These are phyloP conservation scores for Octonoba sinensis DNA, from an alignment of 2,888 invertebrate species.

Conservation along the genomic window DNA sequence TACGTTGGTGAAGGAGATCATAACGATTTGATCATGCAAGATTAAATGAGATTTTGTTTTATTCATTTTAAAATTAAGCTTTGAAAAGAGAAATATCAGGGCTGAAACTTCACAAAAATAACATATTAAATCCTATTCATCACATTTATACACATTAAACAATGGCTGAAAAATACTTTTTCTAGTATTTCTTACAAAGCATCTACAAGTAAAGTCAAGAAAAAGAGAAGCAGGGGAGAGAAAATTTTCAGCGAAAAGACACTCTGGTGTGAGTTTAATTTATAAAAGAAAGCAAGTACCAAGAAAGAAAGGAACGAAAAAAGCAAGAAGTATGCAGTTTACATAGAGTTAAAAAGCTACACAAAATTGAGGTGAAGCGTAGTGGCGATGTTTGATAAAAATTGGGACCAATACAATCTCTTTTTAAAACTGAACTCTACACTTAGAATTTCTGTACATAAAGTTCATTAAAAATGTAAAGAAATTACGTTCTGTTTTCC, in stretches of 20 bases:
- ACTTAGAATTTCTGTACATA: too few species aligned
- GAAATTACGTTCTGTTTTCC: too few species aligned
- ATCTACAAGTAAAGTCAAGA: too few species aligned
- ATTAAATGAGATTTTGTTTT: slow-evolving; percentile 15
- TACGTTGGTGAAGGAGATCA: slow-evolving; percentile 31
- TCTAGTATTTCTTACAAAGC: too few species aligned
- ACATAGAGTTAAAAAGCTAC: not conserved
- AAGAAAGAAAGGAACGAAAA: not conserved
- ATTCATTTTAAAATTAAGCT: slow-evolving; percentile 6
- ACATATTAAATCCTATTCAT: not conserved
- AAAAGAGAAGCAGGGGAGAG: not conserved
- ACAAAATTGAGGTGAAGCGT: not conserved
- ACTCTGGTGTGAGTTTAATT: slow-evolving; percentile 2
- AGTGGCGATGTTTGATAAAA: not conserved
- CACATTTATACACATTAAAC: too few species aligned
- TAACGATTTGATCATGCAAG: slow-evolving; percentile 38
- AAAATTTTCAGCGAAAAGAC: not conserved
- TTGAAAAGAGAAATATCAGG: slow-evolving; percentile 58
- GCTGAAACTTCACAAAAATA: slow-evolving; percentile 36
- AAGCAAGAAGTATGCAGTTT: slow-evolving; percentile 11
- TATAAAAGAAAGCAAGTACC: not conserved
- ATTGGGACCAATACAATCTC: not conserved
- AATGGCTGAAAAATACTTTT: too few species aligned
- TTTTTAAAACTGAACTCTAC: too few species aligned
- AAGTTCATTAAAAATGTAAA: too few species aligned